These are phyloP conservation scores for Oscheius sp. DNA, from an alignment of 2,888 invertebrate species.

Conservation along the genomic window DNA sequence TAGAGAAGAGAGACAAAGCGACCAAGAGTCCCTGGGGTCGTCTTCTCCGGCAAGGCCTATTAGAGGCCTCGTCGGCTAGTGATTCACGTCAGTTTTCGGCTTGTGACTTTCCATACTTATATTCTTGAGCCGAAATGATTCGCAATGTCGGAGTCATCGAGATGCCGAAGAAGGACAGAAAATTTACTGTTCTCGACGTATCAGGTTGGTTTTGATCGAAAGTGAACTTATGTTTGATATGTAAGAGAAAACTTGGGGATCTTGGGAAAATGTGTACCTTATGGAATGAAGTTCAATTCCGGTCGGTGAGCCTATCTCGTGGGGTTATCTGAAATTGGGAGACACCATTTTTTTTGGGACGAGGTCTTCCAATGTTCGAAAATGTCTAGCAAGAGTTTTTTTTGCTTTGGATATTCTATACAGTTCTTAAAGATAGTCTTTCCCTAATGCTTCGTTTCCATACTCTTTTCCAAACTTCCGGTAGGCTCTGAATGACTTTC, in stretches of 20 bases:
- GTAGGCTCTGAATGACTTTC: too few relatives aligned
- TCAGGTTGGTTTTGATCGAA: constrained; percentile 9
- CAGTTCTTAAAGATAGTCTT: too few relatives aligned
- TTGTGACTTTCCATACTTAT: neutral
- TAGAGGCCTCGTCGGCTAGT: constrained; percentile 24
- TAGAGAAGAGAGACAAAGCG: constrained; percentile 31
- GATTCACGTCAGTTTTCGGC: constrained; percentile 25
- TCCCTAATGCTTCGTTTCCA: too few relatives aligned
- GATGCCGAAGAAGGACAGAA: constrained; percentile 35
- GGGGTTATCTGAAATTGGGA: too few relatives aligned
- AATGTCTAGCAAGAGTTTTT: too few relatives aligned
- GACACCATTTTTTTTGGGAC: too few relatives aligned
- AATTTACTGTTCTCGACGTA: constrained; percentile 32
- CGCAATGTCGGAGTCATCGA: constrained; percentile 29
- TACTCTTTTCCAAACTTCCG: too few relatives aligned
- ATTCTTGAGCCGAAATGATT: constrained; percentile 9
- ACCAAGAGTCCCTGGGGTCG: constrained; percentile 22
- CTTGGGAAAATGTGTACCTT: neutral
- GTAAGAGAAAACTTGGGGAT: neutral
- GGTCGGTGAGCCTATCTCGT: too few relatives aligned
- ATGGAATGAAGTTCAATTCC: neutral
- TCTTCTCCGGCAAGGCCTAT: constrained; percentile 9
- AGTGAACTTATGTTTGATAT: neutral
- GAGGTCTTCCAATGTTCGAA: too few relatives aligned
- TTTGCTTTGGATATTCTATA: too few relatives aligned